Evolutionary conservation across 2,888 invertebrate species (phyloP), one percentile per base, ranked within the genome.

Genomic region (Bruchidius siliquastri): DNA sequence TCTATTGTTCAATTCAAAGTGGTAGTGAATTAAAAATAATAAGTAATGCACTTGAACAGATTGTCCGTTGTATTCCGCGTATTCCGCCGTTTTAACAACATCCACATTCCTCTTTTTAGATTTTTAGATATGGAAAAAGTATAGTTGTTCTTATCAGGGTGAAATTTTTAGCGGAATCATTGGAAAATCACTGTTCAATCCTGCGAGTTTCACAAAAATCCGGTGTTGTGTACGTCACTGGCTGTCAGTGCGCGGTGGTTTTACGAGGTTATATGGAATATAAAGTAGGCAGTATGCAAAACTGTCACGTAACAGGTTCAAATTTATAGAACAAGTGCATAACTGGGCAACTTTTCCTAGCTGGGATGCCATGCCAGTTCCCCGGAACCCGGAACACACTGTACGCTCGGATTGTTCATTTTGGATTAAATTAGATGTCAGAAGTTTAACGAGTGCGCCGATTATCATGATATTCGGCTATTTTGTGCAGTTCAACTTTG

Each of bases 291-390:
- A 75, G 80, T 84, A 85, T 83, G 84, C 84, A 84, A 84, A 83
- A 84, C 82, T 82, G 83, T 83, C 84, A 86, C 85, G 85, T 85
- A 82, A 81, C 83, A 78, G 79, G 82, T 81, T 80, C 80, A 81
- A 85, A 85, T 86, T 85, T 84, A 85, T 85, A 84, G 85, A 84
- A 84, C 84, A 84, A 84, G 83, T 83, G 83, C 83, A 83, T 84
- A 83, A 83, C 82, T 83, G 82, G 82, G 79, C 82, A 84, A 85
- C 82, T 85, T 85, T 84, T 83, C 83, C 81, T 82, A 78, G 71
- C 22, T 69, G 21, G 20, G 80, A 80, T 80, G 78, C 80, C 78
- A n/a, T n/a, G 80, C 81, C 82, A 75, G n/a, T n/a, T 81, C 80
- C 1, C 13, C 49, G 8, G 1, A 3, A 1, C 6, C 18, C 18